Conservation (phyloP, 2,113 vertebrate species). For the Leiothrix lutea region DNA sequence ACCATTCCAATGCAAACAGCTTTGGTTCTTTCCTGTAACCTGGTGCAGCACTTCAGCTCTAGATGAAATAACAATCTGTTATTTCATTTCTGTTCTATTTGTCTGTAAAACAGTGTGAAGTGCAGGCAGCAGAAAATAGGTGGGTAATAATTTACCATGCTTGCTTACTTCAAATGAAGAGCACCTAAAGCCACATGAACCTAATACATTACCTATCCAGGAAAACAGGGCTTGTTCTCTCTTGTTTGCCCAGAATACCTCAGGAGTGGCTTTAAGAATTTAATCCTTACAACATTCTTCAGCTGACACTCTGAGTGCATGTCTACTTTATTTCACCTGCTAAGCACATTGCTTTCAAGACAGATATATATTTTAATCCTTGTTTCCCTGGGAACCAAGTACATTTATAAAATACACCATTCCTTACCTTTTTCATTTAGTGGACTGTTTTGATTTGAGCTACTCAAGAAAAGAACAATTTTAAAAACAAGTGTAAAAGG, state of each 20-base stretch:
- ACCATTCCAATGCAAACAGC: neutral
- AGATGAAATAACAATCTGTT: neutral
- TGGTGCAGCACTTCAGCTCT: neutral
- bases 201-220: neutral
- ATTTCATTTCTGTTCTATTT: neutral
- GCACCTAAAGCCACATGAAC: neutral
- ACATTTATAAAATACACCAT: neutral
- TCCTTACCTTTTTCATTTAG: neutral
- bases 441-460: neutral
- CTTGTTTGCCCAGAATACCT: neutral
- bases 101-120: neutral
- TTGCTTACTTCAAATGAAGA: neutral
- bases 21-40: neutral
- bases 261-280: neutral
- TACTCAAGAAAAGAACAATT: neutral
- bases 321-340: neutral
- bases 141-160: constrained; percentile 46
- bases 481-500: neutral
- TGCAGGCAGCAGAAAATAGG: constrained; percentile 34
- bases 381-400: neutral
- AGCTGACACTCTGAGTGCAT: neutral
- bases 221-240: neutral
- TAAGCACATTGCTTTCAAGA: neutral
- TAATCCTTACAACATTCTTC: neutral
- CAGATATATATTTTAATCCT: neutral